phyloP scores from a whole-genome alignment of 2,113 vertebrate genomes.

The Fulmarus glacialis region DNA sequence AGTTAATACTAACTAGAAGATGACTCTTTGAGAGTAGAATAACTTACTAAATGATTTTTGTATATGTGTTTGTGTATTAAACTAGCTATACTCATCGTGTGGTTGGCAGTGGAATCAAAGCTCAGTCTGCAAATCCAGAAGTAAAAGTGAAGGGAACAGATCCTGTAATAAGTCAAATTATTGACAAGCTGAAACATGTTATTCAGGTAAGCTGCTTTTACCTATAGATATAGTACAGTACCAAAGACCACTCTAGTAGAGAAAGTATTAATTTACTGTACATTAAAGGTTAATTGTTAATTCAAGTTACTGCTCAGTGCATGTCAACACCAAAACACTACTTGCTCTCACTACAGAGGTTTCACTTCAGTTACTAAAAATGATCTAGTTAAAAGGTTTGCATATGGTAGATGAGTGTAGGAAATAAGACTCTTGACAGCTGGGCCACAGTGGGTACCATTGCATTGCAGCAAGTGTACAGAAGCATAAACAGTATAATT shows the following conservation, averaged over 20 bases:
- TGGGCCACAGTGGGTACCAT: neutral
- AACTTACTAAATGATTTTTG: neutral
- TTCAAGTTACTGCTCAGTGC: neutral
- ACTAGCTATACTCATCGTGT: conserved; percentile 85
- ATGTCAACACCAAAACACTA: neutral
- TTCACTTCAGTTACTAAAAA: neutral
- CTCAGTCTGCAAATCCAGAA: conserved; percentile 87
- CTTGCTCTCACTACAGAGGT: neutral
- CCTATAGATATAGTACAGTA: neutral
- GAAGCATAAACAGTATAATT: neutral
- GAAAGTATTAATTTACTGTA: neutral
- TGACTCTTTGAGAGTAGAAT: neutral
- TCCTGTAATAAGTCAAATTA: conserved; percentile 87
- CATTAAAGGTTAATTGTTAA: neutral
- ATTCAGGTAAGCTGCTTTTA: conserved; percentile 84
- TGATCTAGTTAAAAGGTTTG: neutral
- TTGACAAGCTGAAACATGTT: conserved; percentile 91
- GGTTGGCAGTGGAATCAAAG: conserved; percentile 87
- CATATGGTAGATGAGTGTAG: neutral
- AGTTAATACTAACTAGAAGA: neutral
- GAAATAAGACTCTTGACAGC: neutral
- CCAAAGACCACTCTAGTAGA: neutral
- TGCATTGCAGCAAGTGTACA: neutral
- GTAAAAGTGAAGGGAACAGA: conserved; percentile 87
- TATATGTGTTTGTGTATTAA: conserved; percentile 41